Conservation (phyloP, 2,797 vertebrate species). For the Eupleurogrammus muticus region DNA sequence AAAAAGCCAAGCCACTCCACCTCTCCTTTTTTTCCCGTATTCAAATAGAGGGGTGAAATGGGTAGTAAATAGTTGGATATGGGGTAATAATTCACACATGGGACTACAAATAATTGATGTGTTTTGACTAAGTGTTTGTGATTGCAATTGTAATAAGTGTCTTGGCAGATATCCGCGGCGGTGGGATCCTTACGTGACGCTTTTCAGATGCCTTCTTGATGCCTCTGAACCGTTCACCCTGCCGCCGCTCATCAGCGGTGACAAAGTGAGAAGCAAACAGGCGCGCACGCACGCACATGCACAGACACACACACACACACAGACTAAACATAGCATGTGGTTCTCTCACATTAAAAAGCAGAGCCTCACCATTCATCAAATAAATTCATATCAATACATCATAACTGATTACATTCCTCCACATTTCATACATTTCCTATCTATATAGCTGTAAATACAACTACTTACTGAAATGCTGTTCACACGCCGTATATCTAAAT, state of each 20-base stretch:
- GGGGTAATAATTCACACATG: slow-evolving; percentile 72
- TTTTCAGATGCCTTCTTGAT: slow-evolving; percentile 71
- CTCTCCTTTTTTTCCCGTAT: slow-evolving; percentile 54
- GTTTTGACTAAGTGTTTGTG: slow-evolving; percentile 78
- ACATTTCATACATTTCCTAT: slow-evolving; percentile 13
- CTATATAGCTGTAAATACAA: slow-evolving; percentile 1
- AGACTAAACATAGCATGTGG: slow-evolving; percentile 32
- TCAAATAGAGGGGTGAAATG: slow-evolving; percentile 64
- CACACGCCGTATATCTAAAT: background rate
- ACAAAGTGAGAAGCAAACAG: slow-evolving; percentile 74
- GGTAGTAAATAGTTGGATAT: slow-evolving; percentile 72
- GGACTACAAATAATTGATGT: slow-evolving; percentile 74
- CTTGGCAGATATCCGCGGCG: slow-evolving; percentile 62
- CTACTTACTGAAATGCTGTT: background rate
- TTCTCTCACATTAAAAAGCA: slow-evolving; percentile 51
- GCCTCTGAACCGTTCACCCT: slow-evolving; percentile 67
- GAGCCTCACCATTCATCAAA: slow-evolving; percentile 56
- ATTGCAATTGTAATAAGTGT: slow-evolving; percentile 68
- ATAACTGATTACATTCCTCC: slow-evolving; percentile 36
- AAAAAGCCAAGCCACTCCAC: slow-evolving; percentile 62
- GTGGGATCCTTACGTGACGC: slow-evolving; percentile 63
- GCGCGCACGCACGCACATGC: slow-evolving; percentile 24
- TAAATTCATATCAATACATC: slow-evolving; percentile 48
- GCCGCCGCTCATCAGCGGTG: slow-evolving; percentile 65
- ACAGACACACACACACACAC: slow-evolving; percentile 25